A percentile compares a stretch with the other conserved stretches of the same genome.
Evolutionary conservation across 2,888 invertebrate genomes (phyloP).

Genomic region (Drosophila kanekoi): DNA sequence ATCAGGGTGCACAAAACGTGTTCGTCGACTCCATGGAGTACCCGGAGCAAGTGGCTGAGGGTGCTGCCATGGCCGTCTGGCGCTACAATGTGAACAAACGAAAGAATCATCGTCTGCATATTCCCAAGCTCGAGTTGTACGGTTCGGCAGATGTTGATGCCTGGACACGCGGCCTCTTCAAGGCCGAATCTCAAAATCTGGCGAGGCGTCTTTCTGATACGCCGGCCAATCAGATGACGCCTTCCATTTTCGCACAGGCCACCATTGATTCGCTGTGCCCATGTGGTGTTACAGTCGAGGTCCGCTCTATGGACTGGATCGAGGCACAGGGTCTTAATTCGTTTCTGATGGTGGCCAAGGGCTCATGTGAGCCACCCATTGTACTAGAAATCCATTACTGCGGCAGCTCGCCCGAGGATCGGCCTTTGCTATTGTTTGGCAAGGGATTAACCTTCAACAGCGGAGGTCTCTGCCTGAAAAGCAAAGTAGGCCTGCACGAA

Average conservation of each 20-base stretch:
- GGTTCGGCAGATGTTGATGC: constrained; percentile 86
- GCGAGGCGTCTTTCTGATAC: constrained; percentile 89
- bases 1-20: constrained; percentile 86
- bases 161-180: constrained; percentile 89
- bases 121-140: constrained; percentile 86
- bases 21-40: constrained; percentile 88
- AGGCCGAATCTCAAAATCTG: constrained; percentile 91
- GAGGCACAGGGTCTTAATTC: constrained; percentile 86
- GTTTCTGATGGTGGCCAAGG: constrained; percentile 84
- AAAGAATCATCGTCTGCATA: constrained; percentile 83
- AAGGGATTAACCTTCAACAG: constrained; percentile 87
- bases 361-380: constrained; percentile 86
- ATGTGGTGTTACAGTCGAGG: constrained; percentile 86
- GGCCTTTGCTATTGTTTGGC: constrained; percentile 87
- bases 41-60: constrained; percentile 89
- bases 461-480: constrained; percentile 80
- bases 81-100: constrained; percentile 87
- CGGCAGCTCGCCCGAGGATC: constrained; percentile 84
- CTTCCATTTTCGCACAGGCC: constrained; percentile 89
- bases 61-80: constrained; percentile 87
- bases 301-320: constrained; percentile 87
- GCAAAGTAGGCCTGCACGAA: constrained; percentile 64
- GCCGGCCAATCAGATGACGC: constrained; percentile 91
- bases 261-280: constrained; percentile 88
- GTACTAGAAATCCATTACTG: constrained; percentile 87